Percentiles rank a stretch among this genome's conserved stretches.
These are phyloP conservation scores for Macrotis lagotis DNA, from an alignment of 2,113 vertebrate species.

Conservation along the genomic window DNA sequence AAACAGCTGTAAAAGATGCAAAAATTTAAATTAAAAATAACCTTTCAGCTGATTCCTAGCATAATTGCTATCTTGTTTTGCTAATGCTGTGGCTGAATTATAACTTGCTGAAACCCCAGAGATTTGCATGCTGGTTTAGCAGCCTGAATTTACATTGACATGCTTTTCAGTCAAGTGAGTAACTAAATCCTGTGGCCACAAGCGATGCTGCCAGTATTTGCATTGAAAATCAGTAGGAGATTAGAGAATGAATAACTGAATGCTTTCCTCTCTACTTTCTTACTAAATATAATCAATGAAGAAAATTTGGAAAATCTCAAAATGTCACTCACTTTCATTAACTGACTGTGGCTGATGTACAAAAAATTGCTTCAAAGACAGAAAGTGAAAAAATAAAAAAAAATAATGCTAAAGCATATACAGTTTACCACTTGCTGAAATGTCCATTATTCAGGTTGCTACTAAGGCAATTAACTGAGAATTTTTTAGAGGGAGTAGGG, in stretches of 20 bases:
- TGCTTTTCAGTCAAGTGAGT: constrained; percentile 83
- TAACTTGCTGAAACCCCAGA: constrained; percentile 80
- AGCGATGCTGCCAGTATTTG: constrained; percentile 77
- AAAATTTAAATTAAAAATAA: constrained; percentile 85
- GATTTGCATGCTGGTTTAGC: constrained; percentile 80
- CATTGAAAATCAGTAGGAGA: constrained; percentile 79
- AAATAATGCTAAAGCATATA: not conserved
- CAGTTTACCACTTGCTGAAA: constrained; percentile 21
- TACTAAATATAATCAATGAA: constrained; percentile 74
- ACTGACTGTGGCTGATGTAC: constrained; percentile 25
- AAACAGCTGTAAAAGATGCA: constrained; percentile 71
- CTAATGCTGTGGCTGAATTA: constrained; percentile 82
- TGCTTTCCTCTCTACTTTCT: constrained; percentile 48
- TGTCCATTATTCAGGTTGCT: not conserved
- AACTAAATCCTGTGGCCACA: constrained; percentile 80
- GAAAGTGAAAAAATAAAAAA: not conserved
- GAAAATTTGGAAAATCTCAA: constrained; percentile 70
- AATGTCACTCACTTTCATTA: constrained; percentile 69
- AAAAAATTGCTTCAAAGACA: constrained; percentile 25
- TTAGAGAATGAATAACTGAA: constrained; percentile 69
- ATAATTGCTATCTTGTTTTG: constrained; percentile 85
- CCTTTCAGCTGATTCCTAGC: constrained; percentile 80
- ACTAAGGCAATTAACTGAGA: not conserved
- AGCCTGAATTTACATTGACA: constrained; percentile 82
- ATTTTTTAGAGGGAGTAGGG: not conserved